These are phyloP conservation scores for Kryptolebias marmoratus DNA, from an alignment of 2,113 vertebrate genomes.

Conservation along the genomic window DNA sequence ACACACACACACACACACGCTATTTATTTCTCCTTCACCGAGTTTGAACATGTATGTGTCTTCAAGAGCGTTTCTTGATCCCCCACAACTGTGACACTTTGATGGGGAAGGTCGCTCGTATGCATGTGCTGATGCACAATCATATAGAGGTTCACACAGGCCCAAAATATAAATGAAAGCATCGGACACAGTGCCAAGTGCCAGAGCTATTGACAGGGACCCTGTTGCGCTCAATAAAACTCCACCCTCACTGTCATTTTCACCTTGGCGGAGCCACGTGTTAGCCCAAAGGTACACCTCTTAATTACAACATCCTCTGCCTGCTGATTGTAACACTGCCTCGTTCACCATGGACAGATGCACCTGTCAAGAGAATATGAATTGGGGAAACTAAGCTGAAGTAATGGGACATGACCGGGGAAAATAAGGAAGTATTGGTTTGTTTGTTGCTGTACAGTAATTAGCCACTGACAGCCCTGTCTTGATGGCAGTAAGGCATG, in stretches of 20 bases:
- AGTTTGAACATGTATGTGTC: slow-evolving; percentile 41
- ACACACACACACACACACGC: slow-evolving; percentile 1
- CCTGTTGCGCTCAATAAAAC: slow-evolving; percentile 63
- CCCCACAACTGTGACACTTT: slow-evolving; percentile 2
- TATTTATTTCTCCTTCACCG: slow-evolving; percentile 8
- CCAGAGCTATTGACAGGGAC: slow-evolving; percentile 56
- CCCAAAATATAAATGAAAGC: slow-evolving; percentile 45
- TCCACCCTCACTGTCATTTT: slow-evolving; percentile 59
- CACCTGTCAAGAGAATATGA: slow-evolving; percentile 76
- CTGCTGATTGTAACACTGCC: slow-evolving; percentile 60
- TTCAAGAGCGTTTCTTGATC: slow-evolving; percentile 25
- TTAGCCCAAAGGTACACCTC: slow-evolving; percentile 60
- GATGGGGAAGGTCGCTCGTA: slow-evolving; percentile 38
- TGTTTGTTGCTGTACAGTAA: slow-evolving; percentile 69
- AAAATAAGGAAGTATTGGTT: slow-evolving; percentile 64
- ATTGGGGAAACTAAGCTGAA: slow-evolving; percentile 55
- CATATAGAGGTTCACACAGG: slow-evolving; percentile 20
- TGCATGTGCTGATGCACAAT: slow-evolving; percentile 32
- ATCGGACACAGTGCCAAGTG: slow-evolving; percentile 34
- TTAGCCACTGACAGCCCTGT: slow-evolving; percentile 60
- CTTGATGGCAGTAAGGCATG: slow-evolving; percentile 47
- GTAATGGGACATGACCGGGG: slow-evolving; percentile 75
- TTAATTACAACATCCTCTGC: slow-evolving; percentile 68
- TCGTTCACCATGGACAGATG: slow-evolving; percentile 72
- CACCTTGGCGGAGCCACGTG: slow-evolving; percentile 65